Conservation (phyloP, 2,113 vertebrate genomes). For the Pionites leucogaster region DNA sequence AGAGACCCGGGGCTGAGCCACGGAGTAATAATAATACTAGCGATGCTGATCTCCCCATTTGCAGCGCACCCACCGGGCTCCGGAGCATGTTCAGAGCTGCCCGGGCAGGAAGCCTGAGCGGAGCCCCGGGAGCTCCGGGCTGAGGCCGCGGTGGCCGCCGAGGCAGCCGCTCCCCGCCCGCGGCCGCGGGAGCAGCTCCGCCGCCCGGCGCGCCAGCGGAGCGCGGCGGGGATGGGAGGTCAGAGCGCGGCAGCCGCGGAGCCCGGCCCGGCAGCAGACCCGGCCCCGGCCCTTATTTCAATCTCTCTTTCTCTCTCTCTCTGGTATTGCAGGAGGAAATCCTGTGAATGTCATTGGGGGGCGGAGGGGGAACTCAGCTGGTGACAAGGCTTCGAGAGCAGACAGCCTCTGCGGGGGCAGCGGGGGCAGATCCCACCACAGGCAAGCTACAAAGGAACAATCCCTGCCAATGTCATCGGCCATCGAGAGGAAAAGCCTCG, state of each 20-base stretch:
- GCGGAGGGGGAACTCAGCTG: conserved; percentile 70
- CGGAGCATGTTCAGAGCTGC: not conserved
- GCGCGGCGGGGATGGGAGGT: conserved; percentile 63
- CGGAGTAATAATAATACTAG: conserved; percentile 26
- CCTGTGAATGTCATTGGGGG: conserved; percentile 76
- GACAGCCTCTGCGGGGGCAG: conserved; percentile 44
- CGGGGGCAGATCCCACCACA: conserved; percentile 36
- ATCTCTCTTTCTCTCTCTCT: not conserved
- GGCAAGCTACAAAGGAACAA: conserved; percentile 72
- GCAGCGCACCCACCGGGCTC: not conserved
- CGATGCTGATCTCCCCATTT: not conserved
- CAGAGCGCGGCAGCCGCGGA: not conserved
- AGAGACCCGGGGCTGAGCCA: conserved; percentile 80
- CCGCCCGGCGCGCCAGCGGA: not conserved
- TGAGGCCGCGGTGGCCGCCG: conserved; percentile 6
- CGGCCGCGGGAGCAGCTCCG: not conserved
- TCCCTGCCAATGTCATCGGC: conserved; percentile 87
- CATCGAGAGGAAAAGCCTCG: conserved; percentile 95
- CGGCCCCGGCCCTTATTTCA: not conserved
- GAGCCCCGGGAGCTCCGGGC: not conserved
- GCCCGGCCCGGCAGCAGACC: not conserved
- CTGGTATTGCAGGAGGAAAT: conserved; percentile 74
- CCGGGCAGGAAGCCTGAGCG: not conserved
- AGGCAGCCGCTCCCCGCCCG: not conserved
- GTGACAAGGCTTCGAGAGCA: conserved; percentile 39